Base-by-base conservation (phyloP, 2,797 vertebrate species). In the Lepilemur ruficaudatus region DNA sequence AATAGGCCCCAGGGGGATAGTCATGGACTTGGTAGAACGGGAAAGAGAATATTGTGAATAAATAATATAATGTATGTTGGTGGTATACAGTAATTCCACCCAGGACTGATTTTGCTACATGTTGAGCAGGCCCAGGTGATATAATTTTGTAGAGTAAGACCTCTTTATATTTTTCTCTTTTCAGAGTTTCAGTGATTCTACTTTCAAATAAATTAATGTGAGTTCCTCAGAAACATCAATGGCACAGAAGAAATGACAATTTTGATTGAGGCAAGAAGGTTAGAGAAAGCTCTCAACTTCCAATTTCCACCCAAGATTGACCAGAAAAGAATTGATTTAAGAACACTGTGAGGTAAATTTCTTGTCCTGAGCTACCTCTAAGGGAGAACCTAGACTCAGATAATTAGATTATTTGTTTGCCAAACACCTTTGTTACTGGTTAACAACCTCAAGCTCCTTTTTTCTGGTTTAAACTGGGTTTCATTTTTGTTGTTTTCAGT, bases 341-440 rank as follows among this genome's bases (percentile, higher is more conserved):
- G 32, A 69, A 50, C 18, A 89, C 17, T 81, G 67, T 89, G 59
- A 81, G 32, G 50, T 30, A 96, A 90, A 75, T 70, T 69, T 80
- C 25, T 61, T 80, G 43, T 50, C 20, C 32, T 81, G 73, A 94
- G 46, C 67, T 67, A 7, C 92, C 59, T 81, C n/a, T 81, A 88
- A 91, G 75, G 50, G 7, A 87, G 11, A 76, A 67, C 20, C 18
- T 76, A n/a, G 5, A 80, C 46, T 81, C 69, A 93, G 35, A 90
- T 76, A 92, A 93, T 75, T 89, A 46, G 48, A 46, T 55, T 94
- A 94, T 89, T 89, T 8, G 79, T 92, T 93, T 92, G 10, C 38
- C 69, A 94, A 92, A 59, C 57, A 82, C 38, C 28, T 69, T 85
- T 72, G 9, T 76, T 92, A 67, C 28, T 86, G 28, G 32, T 89